Conservation (phyloP, 2,113 vertebrate genomes). For the Thalassoma bifasciatum region DNA sequence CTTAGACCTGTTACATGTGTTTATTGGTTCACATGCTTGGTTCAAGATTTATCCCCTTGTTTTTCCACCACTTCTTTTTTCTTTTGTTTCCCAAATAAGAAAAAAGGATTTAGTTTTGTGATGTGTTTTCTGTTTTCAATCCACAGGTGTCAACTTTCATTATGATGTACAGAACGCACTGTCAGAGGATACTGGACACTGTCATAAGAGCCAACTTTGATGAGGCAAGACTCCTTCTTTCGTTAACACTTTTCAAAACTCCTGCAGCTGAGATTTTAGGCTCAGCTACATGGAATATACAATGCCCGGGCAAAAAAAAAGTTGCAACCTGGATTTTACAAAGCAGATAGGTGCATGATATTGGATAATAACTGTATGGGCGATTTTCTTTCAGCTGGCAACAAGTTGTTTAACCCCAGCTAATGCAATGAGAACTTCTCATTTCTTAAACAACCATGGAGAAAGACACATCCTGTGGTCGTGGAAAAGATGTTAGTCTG, state of each 20-base stretch:
- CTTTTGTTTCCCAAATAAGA: conserved; percentile 23
- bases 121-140: conserved; percentile 49
- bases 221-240: conserved; percentile 84
- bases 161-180: conserved; percentile 99
- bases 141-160: conserved; percentile 97
- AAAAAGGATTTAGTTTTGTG: conserved; percentile 37
- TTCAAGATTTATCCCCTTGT: conserved; percentile 78
- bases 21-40: conserved; percentile 74
- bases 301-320: no score
- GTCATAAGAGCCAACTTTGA: conserved; percentile 99
- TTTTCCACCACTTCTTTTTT: conserved; percentile 58
- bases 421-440: no score
- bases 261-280: not conserved
- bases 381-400: no score
- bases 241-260: conserved; percentile 6
- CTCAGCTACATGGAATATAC: no score
- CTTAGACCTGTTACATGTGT: conserved; percentile 71
- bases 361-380: no score
- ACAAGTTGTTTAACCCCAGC: no score
- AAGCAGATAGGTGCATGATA: no score
- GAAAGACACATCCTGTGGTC: no score
- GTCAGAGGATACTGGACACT: conserved; percentile 99
- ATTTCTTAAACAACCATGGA: no score
- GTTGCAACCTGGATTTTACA: no score
- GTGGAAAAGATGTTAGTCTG: no score